Conservation (phyloP, 2,888 invertebrate genomes). For the Campoletis raptor region DNA sequence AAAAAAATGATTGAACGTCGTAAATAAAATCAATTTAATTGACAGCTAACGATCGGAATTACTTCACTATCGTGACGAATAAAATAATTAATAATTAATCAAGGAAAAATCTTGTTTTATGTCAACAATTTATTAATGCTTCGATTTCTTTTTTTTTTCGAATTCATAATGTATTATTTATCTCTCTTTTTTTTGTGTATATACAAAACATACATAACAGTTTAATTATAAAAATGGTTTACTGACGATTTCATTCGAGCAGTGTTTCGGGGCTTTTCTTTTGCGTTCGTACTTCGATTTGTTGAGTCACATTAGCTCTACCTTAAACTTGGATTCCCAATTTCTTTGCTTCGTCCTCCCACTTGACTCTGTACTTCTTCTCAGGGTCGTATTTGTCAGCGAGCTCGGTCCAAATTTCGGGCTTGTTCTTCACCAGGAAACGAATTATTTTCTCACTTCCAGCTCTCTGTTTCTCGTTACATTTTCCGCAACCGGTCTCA, state of each 20-base stretch:
- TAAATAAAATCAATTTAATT: background rate
- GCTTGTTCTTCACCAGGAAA: slow-evolving; percentile 88
- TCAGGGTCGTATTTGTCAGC: slow-evolving; percentile 89
- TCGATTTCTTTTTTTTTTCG: slow-evolving; percentile 6
- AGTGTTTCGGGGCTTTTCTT: slow-evolving; percentile 4
- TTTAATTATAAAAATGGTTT: slow-evolving; percentile 34
- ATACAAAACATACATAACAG: slow-evolving; percentile 34
- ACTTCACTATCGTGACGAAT: background rate
- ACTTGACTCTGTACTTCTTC: slow-evolving; percentile 88
- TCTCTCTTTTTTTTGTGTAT: slow-evolving; percentile 26
- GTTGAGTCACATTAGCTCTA: background rate
- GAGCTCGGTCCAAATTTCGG: slow-evolving; percentile 87
- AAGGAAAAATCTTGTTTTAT: slow-evolving; percentile 30
- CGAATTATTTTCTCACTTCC: slow-evolving; percentile 88
- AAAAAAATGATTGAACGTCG: background rate
- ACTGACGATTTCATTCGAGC: slow-evolving; percentile 33
- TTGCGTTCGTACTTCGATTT: background rate
- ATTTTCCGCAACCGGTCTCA: slow-evolving; percentile 88
- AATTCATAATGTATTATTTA: slow-evolving; percentile 38
- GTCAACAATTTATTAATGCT: slow-evolving; percentile 54
- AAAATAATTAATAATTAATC: background rate
- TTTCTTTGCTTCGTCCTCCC: slow-evolving; percentile 77
- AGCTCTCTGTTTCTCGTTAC: slow-evolving; percentile 87
- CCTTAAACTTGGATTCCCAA: slow-evolving; percentile 57
- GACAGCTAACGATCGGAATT: background rate